Conservation (phyloP, 23 tunicate species). For the Botrylloides violaceus region DNA sequence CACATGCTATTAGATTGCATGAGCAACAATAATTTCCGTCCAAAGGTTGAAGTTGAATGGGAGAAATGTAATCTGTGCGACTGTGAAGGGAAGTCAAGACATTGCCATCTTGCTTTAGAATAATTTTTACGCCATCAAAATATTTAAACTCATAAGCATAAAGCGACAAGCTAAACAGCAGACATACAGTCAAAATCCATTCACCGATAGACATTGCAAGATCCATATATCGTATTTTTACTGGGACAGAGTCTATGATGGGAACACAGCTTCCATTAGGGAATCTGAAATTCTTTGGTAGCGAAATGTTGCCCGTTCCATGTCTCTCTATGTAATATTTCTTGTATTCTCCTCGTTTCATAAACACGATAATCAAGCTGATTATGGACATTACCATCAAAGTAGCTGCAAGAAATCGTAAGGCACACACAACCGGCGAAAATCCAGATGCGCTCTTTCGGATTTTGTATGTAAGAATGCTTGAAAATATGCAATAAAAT, state of each 20-base stretch:
- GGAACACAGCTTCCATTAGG: slow-evolving; percentile 63
- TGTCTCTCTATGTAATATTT: background rate
- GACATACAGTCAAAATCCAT: slow-evolving; percentile 64
- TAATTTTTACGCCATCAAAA: slow-evolving; percentile 16
- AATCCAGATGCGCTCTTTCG: background rate
- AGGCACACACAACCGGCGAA: background rate
- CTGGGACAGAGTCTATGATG: slow-evolving; percentile 37
- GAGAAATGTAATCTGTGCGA: background rate
- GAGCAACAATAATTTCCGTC: background rate
- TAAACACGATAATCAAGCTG: background rate
- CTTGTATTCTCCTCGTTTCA: background rate
- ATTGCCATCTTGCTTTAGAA: background rate
- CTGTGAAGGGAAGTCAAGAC: background rate
- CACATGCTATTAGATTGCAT: background rate
- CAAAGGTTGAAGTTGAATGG: background rate
- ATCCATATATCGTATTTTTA: slow-evolving; percentile 30
- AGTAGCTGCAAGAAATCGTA: slow-evolving; percentile 27
- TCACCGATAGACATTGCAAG: slow-evolving; percentile 51
- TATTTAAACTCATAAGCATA: slow-evolving; percentile 65
- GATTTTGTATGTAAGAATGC: slow-evolving; percentile 35
- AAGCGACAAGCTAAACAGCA: slow-evolving; percentile 56
- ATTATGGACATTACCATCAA: slow-evolving; percentile 31
- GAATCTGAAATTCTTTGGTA: background rate
- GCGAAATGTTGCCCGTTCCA: background rate
- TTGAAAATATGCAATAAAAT: slow-evolving; percentile 30